These are phyloP conservation scores for Apus apus DNA, from an alignment of 2,113 vertebrate genomes.

Conservation along the genomic window DNA sequence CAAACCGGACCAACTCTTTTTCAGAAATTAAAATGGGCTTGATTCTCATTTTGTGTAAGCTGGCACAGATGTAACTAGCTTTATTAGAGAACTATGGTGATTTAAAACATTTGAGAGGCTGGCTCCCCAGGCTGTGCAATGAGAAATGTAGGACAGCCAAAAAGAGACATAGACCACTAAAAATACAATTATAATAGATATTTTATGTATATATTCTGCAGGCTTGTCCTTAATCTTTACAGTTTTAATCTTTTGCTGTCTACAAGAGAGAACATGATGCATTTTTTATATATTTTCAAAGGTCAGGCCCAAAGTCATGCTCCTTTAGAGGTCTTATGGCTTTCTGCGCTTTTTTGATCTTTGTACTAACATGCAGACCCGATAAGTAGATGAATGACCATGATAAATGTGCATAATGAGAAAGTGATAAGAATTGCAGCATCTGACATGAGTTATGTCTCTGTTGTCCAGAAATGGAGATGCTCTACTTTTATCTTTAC, in stretches of 20 bases:
- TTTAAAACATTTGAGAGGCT: not conserved
- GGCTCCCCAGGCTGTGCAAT: not conserved
- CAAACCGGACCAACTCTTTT: not conserved
- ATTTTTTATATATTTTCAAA: conserved; percentile 42
- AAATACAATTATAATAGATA: not conserved
- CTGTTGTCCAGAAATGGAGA: conserved; percentile 51
- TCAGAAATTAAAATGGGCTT: not conserved
- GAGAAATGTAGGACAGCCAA: not conserved
- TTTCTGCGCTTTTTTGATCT: conserved; percentile 68
- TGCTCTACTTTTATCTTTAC: conserved; percentile 69
- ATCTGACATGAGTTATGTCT: conserved; percentile 69
- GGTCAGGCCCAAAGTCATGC: conserved; percentile 8
- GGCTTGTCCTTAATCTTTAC: conserved; percentile 24
- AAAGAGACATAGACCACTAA: not conserved
- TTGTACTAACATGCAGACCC: conserved; percentile 28
- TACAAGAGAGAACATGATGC: not conserved
- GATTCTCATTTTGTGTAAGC: not conserved
- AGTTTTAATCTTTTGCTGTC: conserved; percentile 12
- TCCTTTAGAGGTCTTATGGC: conserved; percentile 23
- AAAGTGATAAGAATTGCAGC: conserved; percentile 74
- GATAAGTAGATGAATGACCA: conserved; percentile 69
- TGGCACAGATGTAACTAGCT: not conserved
- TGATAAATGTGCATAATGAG: conserved; percentile 70
- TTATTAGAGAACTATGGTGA: not conserved
- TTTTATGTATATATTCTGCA: not conserved